Evolutionary conservation across 2,888 invertebrate species (phyloP).

Genomic region (Crossocerus cetratus): DNA sequence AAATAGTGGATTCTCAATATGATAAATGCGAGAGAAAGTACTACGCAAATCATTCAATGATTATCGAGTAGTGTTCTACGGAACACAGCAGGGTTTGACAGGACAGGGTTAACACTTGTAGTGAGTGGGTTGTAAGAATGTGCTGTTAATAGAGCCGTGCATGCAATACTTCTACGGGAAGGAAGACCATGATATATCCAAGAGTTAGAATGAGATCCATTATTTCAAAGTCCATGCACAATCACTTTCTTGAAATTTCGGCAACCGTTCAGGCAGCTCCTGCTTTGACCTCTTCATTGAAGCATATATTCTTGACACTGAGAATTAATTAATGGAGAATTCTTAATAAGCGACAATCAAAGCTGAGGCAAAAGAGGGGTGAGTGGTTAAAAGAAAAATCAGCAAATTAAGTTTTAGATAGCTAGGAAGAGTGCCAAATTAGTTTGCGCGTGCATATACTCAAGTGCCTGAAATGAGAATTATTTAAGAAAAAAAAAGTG

Average conservation of each 20-base stretch:
- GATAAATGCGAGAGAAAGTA: too few species aligned
- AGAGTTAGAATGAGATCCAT: constrained; percentile 54
- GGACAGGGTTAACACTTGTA: constrained; percentile 32
- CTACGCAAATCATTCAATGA: not conserved
- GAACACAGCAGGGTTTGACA: constrained; percentile 44
- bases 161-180: constrained; percentile 49
- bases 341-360: constrained; percentile 51
- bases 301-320: constrained; percentile 58
- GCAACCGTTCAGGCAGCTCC: constrained; percentile 54
- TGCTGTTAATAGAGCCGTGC: constrained; percentile 44
- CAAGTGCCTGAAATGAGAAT: constrained; percentile 41
- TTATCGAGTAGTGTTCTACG: not conserved
- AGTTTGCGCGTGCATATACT: constrained; percentile 42
- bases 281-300: constrained; percentile 56
- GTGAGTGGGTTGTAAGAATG: constrained; percentile 26
- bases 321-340: constrained; percentile 57
- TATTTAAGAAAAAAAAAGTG: constrained; percentile 15
- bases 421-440: constrained; percentile 7
- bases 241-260: constrained; percentile 50
- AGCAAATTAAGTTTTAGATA: constrained; percentile 10
- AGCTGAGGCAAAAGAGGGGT: constrained; percentile 27
- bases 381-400: too few species aligned
- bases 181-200: constrained; percentile 59
- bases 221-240: constrained; percentile 56
- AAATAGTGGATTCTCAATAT: too few species aligned